Base-by-base conservation (phyloP, 2,888 invertebrate genomes). In the Schrankia costaestrigalis region DNA sequence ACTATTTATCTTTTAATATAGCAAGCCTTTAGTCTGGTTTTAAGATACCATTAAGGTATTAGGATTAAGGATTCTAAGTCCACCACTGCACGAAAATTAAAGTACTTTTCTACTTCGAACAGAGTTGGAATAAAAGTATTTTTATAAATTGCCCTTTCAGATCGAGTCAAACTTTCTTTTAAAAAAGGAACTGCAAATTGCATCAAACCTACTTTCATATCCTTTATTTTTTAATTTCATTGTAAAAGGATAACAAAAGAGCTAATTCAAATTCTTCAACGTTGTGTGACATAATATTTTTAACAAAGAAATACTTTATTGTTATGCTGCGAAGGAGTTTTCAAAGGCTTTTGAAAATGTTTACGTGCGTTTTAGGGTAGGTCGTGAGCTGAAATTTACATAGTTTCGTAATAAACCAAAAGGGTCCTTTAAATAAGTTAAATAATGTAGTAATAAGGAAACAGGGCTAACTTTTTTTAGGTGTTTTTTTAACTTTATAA, bases 251-350 rank as follows among this genome's bases (percentile, higher is more conserved):
- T 41, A 31, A 48, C 35, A 54, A 42, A 33, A 39, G 26, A 18
- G 8, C 37, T 32, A 15, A 46, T 58, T 45, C 27, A 38, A 52
- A 55, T 58, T 52, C 54, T 22, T 5, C 1, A 2, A 40, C 26
- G 26, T 28, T 15, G 12, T 11, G 11, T 26, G 28, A 34, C 36
- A 37, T 41, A 35, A 47, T 35, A 41, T 42, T 46, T 44, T 30
- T 48, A 46, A 46, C 42, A 66, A 65, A 63, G 63, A 58, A 59
- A 62, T 54, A 50, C 52, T 60, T 66, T 48, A 56, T 60, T 62
- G 53, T 58, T 57, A 37, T 29, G 44, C 43, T 36, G 35, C 4
- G 26, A 38, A 47, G 28, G 43, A 35, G 27, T 51, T n/a, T 54
- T 50, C 50, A 58, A 56, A 59, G 47, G 44, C 50, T 49, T 61